Evolutionary conservation across 2,797 vertebrate species (phyloP).

Genomic region (Sternotherus odoratus): DNA sequence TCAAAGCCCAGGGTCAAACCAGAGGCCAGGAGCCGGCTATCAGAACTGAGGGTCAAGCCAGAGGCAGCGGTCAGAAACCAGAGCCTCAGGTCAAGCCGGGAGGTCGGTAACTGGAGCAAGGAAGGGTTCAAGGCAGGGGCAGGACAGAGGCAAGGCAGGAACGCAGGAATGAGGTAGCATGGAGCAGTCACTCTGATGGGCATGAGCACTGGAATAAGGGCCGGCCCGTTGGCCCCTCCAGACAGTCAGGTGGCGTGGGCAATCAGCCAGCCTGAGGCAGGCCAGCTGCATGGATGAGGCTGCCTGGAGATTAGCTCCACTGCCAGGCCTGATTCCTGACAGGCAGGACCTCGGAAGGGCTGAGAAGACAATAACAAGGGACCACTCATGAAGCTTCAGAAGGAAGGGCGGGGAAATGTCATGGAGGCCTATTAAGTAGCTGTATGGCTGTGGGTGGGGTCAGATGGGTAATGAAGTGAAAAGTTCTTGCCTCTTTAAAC

Average conservation of each 20-base stretch:
- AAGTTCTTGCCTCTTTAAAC: not conserved
- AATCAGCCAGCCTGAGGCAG: not conserved
- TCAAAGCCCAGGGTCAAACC: not conserved
- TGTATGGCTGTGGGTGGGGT: not conserved
- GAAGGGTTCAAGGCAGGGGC: not conserved
- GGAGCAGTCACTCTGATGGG: not conserved
- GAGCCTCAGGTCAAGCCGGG: not conserved
- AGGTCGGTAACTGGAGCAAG: not conserved
- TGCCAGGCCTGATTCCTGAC: not conserved
- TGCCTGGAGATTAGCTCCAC: not conserved
- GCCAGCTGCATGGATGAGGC: fast-evolving
- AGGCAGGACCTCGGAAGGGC: not conserved
- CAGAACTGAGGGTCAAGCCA: not conserved
- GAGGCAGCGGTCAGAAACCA: not conserved
- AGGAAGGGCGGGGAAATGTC: not conserved
- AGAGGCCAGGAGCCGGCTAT: not conserved
- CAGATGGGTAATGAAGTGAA: not conserved
- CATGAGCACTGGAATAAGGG: not conserved
- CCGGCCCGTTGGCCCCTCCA: not conserved
- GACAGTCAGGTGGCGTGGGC: not conserved
- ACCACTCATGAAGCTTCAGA: not conserved
- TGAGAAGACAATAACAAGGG: not conserved
- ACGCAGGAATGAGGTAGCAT: not conserved
- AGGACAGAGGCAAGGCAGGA: too few species aligned
- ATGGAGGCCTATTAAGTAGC: not conserved